A percentile compares a stretch with the other conserved stretches of the same genome.
Evolutionary conservation across 2,888 invertebrate species (phyloP).

Genomic region (Erebia epiphron): DNA sequence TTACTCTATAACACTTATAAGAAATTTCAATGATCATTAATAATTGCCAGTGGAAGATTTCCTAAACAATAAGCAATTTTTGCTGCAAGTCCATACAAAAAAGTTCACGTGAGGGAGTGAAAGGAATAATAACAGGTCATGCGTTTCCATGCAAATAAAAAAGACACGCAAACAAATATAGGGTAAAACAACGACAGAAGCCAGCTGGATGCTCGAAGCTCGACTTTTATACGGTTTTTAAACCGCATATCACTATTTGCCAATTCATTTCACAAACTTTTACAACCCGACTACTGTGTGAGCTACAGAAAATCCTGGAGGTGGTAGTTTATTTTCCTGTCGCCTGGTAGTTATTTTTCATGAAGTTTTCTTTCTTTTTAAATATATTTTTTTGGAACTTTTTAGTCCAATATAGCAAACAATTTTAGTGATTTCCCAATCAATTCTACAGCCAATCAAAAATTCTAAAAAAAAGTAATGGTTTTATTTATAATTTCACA

Average conservation of each 20-base stretch:
- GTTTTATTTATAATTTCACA: conserved; percentile 64
- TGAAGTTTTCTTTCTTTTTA: background rate
- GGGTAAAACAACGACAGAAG: conserved; percentile 77
- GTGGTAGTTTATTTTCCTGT: background rate
- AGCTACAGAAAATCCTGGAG: background rate
- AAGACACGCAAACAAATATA: conserved; percentile 78
- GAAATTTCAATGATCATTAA: conserved; percentile 35
- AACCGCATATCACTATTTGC: background rate
- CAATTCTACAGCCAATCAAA: conserved; percentile 66
- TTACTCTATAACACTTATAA: conserved; percentile 27
- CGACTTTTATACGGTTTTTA: conserved; percentile 44
- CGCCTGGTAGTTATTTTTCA: background rate
- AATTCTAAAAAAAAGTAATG: conserved; percentile 51
- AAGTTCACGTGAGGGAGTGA: conserved; percentile 54
- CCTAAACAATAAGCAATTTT: conserved; percentile 37
- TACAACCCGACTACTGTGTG: background rate
- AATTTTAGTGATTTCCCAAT: conserved; percentile 16
- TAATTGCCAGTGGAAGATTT: conserved; percentile 25
- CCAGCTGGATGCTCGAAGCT: conserved; percentile 73
- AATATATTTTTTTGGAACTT: background rate
- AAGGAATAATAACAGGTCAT: conserved; percentile 72
- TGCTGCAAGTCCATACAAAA: conserved; percentile 28
- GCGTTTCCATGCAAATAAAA: conserved; percentile 81
- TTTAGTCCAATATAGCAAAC: conserved; percentile 3
- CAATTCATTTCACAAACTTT: background rate